Conservation (phyloP, 2,797 vertebrate genomes). For the Mus caroli region DNA sequence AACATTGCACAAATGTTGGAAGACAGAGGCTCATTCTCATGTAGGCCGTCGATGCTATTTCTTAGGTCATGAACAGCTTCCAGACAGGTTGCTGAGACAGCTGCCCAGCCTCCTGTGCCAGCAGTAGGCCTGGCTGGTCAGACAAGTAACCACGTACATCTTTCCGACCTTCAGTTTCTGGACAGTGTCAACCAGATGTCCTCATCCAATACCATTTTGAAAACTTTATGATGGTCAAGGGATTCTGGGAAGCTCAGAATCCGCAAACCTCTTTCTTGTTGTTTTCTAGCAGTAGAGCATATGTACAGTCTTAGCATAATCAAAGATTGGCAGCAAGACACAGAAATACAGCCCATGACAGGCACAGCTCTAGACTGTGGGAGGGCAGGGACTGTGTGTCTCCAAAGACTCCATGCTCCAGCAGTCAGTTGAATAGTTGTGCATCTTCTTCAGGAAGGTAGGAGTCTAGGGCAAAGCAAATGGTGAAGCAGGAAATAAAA, state of each 20-base stretch:
- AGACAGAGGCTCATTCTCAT: fast-evolving
- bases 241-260: neutral
- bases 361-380: neutral
- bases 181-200: neutral
- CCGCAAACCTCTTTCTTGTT: neutral
- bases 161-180: neutral
- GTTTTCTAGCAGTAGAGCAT: too few relatives aligned
- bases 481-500: neutral
- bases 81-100: fast-evolving
- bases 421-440: too few relatives aligned
- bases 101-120: neutral
- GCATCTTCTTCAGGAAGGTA: neutral
- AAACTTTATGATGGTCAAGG: too few relatives aligned
- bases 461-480: too few relatives aligned
- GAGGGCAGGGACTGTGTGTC: fast-evolving
- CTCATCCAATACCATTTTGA: neutral
- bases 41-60: neutral
- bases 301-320: fast-evolving
- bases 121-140: neutral
- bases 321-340: fast-evolving
- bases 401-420: neutral
- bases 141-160: neutral
- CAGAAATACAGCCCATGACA: neutral
- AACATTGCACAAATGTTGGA: fast-evolving
- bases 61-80: neutral